Evolutionary conservation across 2,113 vertebrate genomes (phyloP).

Genomic region (Scopus umbretta): DNA sequence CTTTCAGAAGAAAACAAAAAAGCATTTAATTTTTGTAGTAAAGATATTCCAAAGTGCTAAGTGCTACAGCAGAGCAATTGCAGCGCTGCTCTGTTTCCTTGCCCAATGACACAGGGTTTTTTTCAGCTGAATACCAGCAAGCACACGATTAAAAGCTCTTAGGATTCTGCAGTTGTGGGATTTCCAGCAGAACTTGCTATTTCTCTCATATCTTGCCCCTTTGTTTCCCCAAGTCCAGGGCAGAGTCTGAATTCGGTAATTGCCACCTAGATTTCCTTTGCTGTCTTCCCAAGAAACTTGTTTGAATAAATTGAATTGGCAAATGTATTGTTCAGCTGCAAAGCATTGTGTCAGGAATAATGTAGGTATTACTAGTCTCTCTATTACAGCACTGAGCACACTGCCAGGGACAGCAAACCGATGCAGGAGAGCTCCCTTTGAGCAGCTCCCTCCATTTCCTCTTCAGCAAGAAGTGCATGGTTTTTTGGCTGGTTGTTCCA

Average conservation of each 20-base stretch:
- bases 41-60: not conserved
- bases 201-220: slow-evolving; percentile 29
- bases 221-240: slow-evolving; percentile 15
- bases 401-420: not conserved
- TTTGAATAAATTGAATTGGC: slow-evolving; percentile 60
- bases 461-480: not conserved
- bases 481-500: not conserved
- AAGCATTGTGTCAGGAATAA: slow-evolving; percentile 41
- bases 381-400: not conserved
- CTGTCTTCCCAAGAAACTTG: slow-evolving; percentile 55
- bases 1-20: slow-evolving; percentile 1
- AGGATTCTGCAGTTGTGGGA: not conserved
- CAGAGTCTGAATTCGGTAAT: slow-evolving; percentile 20
- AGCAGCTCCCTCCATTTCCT: not conserved
- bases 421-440: not conserved
- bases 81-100: not conserved
- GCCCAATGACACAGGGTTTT: slow-evolving; percentile 9
- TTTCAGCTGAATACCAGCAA: not conserved
- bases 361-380: not conserved
- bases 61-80: not conserved
- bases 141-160: not conserved
- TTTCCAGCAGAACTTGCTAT: slow-evolving; percentile 25
- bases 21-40: not conserved
- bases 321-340: slow-evolving; percentile 10
- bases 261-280: slow-evolving; percentile 57